Conservation (phyloP, 2,113 vertebrate genomes). For the Geococcyx californianus region DNA sequence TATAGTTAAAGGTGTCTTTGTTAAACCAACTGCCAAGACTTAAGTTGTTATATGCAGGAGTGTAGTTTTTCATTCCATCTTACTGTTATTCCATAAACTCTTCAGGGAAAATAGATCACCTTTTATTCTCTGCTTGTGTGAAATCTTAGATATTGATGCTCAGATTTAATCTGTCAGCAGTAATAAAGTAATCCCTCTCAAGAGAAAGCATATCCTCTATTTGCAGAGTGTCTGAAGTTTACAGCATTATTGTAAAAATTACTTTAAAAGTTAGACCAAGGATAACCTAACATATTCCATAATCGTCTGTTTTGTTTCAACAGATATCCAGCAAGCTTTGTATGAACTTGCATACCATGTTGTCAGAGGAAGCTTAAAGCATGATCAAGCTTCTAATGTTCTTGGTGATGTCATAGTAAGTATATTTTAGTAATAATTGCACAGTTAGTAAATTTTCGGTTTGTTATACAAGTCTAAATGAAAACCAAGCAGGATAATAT, state of each 20-base stretch:
- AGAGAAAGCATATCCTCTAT: background rate
- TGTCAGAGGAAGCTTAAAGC: constrained; percentile 92
- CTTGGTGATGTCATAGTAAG: constrained; percentile 93
- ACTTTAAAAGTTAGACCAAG: background rate
- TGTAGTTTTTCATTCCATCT: background rate
- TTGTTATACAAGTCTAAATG: background rate
- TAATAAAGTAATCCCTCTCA: background rate
- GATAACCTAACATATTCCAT: background rate
- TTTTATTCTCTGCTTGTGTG: background rate
- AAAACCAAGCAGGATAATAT: background rate
- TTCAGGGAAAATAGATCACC: background rate
- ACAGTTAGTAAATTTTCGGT: background rate
- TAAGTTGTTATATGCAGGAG: background rate
- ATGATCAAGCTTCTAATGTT: constrained; percentile 88
- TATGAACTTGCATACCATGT: constrained; percentile 94
- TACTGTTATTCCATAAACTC: background rate
- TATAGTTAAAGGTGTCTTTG: background rate
- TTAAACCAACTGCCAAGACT: background rate
- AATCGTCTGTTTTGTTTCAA: constrained; percentile 27
- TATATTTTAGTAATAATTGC: background rate
- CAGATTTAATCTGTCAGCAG: background rate
- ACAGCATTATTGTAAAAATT: background rate
- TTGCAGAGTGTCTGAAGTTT: background rate
- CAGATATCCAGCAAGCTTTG: constrained; percentile 92
- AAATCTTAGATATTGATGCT: background rate